These are phyloP conservation scores for Microhierax caerulescens DNA, from an alignment of 2,797 vertebrate species.

Conservation along the genomic window DNA sequence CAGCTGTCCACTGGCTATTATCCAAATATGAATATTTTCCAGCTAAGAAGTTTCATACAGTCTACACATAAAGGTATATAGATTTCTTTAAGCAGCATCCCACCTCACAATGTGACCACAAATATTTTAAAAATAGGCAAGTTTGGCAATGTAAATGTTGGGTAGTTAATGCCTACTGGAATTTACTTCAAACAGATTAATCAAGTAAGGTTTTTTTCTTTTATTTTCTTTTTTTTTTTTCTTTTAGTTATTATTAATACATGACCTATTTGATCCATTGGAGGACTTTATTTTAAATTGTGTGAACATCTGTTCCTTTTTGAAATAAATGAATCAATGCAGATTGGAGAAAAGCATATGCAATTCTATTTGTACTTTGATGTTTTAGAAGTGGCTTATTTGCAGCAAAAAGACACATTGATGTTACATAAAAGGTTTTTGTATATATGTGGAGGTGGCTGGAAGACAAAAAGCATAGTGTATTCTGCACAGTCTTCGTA, in stretches of 20 bases:
- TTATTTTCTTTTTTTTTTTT: neutral
- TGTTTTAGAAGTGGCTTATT: neutral
- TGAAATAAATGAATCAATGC: neutral
- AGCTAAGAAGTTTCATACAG: neutral
- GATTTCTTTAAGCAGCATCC: neutral
- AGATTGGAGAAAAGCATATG: neutral
- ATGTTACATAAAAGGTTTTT: neutral
- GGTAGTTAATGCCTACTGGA: neutral
- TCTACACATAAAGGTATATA: neutral
- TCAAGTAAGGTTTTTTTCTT: neutral
- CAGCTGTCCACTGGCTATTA: neutral
- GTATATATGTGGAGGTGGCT: neutral
- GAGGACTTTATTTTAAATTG: neutral
- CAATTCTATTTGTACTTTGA: neutral
- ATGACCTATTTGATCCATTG: neutral
- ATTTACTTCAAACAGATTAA: neutral
- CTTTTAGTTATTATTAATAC: neutral
- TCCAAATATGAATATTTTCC: neutral
- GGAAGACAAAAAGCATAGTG: neutral
- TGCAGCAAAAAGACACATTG: neutral
- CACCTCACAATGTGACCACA: neutral
- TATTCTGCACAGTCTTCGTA: neutral
- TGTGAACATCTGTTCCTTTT: neutral
- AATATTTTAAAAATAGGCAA: neutral
- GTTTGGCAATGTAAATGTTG: neutral